Percentiles rank a stretch among this genome's conserved stretches.
phyloP scores from a whole-genome alignment of 2,797 vertebrate genomes.

The Acestrorhynchus altus region DNA sequence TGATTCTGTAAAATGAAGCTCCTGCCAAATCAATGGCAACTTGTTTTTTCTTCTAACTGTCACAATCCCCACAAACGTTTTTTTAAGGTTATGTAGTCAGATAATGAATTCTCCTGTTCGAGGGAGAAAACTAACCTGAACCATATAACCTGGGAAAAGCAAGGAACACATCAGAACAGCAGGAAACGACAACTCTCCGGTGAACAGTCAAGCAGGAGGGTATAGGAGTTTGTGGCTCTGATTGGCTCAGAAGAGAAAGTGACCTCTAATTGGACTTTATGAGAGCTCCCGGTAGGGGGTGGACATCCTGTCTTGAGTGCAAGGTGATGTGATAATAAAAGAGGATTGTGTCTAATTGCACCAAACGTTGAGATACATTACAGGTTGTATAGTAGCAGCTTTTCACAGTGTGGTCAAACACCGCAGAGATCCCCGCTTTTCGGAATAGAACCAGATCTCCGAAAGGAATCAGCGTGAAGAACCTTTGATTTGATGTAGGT shows the following conservation, averaged over 20 bases:
- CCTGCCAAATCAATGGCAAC: background rate
- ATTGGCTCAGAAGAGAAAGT: conserved; percentile 11
- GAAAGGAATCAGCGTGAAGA: background rate
- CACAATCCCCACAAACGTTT: background rate
- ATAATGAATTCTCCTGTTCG: background rate
- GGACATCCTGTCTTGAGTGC: conserved; percentile 20
- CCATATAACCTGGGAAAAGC: background rate
- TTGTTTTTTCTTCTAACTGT: background rate
- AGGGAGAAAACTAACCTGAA: background rate
- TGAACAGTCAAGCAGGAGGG: conserved; percentile 5
- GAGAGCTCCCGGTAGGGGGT: conserved; percentile 21
- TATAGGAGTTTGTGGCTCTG: background rate
- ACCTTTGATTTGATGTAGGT: no score
- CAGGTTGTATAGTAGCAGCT: background rate
- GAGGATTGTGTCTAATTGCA: background rate
- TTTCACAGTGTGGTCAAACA: background rate
- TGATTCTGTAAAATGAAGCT: background rate
- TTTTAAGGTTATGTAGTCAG: no score
- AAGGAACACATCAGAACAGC: background rate
- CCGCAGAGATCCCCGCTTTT: no score
- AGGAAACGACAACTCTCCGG: conserved; percentile 25
- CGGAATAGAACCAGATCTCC: no score
- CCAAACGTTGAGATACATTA: background rate
- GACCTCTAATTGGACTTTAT: conserved; percentile 28
- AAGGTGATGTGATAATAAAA: background rate